phyloP scores from a whole-genome alignment of 1,140 invertebrate species.

The Gonatopus flavifemur region DNA sequence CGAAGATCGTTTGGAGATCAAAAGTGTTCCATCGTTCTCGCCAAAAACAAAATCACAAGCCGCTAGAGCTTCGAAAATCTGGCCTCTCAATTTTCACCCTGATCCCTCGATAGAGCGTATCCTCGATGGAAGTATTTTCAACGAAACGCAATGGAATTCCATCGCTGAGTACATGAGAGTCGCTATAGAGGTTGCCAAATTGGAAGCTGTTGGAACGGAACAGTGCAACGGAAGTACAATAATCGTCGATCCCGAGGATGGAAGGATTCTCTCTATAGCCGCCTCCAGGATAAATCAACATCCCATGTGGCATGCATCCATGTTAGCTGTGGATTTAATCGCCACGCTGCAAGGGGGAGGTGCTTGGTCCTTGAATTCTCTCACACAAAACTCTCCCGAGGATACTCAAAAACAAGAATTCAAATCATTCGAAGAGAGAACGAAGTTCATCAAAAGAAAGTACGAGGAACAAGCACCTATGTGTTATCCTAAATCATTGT shows the following conservation, averaged over 20 bases:
- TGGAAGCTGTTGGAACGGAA: slow-evolving; percentile 37
- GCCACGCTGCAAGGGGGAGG: slow-evolving; percentile 81
- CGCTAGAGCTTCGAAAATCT: slow-evolving; percentile 63
- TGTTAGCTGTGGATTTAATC: slow-evolving; percentile 84
- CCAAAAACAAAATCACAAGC: slow-evolving; percentile 73
- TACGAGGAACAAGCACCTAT: slow-evolving; percentile 33
- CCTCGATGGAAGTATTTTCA: slow-evolving; percentile 67
- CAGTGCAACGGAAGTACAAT: slow-evolving; percentile 60
- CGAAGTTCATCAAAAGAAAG: slow-evolving; percentile 33
- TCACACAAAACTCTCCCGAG: no score
- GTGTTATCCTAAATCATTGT: slow-evolving; percentile 38
- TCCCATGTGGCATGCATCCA: slow-evolving; percentile 81
- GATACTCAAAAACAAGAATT: neutral
- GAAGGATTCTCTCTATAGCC: slow-evolving; percentile 68
- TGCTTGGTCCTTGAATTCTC: slow-evolving; percentile 62
- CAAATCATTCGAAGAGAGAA: neutral
- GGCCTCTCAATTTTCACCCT: slow-evolving; percentile 86
- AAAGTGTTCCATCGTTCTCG: slow-evolving; percentile 63
- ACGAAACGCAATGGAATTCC: slow-evolving; percentile 56
- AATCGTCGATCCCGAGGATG: slow-evolving; percentile 68
- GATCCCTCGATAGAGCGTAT: slow-evolving; percentile 71
- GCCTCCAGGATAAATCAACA: slow-evolving; percentile 64
- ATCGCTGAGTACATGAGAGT: slow-evolving; percentile 68
- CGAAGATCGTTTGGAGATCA: slow-evolving; percentile 58
- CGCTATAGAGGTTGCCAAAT: slow-evolving; percentile 61